Base-by-base conservation (phyloP, 2,888 invertebrate species). In the Lutraria lutraria region DNA sequence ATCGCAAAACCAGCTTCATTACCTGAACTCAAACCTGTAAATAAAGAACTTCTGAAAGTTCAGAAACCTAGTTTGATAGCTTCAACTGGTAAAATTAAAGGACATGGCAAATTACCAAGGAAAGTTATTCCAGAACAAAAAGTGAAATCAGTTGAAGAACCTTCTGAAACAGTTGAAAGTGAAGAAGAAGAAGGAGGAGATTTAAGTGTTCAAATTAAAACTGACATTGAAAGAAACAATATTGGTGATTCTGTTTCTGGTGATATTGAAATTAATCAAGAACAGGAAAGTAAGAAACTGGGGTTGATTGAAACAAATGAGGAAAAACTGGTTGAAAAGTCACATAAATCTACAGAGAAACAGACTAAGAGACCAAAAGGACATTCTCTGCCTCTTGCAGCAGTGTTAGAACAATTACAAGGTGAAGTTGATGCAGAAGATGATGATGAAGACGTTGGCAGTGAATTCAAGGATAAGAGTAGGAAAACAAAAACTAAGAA, bases 1-100 rank as follows among this genome's bases (percentile, higher is more conserved):
- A 97, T 99, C 85, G 97, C 97, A 1, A 96, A 96, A 92, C 97
- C 97, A 34, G 95, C 96, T 0, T 93, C 94, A 43, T 82, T 97
- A 16, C 97, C 97, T 19, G 95, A 95, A 31, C 79, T 96, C 1
- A 93, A 93, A 85, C 76, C 60, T 34, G 53, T 34, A n/a, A 81
- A 29, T 54, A 86, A 87, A 79, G 60, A 53, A 16, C 76, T 60
- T 21, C 21, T 60, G 34, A 86, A 34, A n/a, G 34, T 53, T 79
- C 56, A 84, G 52, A 87, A 88, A 80, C 19, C 88, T 29, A 56
- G 87, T 84, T 54, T 90, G 13, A 60, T 85, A n/a, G 63, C 85
- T n/a, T 76, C 79, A 54, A 82, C 88, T 52, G 92, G 92, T 21
- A 91, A 89, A 88, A 92, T 92, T 76, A 92, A 92, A 83, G 92